Conservation (phyloP, 2,797 vertebrate species). For the Mastacembelus armatus region DNA sequence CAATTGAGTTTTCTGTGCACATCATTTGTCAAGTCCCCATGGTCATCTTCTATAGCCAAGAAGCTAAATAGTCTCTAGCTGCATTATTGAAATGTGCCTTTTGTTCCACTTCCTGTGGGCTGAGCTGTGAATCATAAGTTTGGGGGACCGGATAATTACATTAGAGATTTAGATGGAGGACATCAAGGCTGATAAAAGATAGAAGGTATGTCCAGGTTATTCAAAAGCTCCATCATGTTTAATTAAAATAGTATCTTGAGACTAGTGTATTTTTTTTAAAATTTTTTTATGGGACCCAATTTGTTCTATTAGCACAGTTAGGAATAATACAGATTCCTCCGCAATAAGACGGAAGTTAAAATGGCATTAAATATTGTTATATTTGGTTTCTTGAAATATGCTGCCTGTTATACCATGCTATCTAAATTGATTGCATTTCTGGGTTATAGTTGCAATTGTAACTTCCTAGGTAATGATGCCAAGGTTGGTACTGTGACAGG, state of each 20-base stretch:
- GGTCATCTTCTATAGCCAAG: slow-evolving; percentile 46
- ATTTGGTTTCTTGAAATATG: not conserved
- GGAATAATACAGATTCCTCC: not conserved
- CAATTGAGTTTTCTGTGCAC: slow-evolving; percentile 55
- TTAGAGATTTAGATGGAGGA: slow-evolving; percentile 9
- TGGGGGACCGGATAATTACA: slow-evolving; percentile 28
- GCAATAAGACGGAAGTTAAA: not conserved
- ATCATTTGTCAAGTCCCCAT: slow-evolving; percentile 42
- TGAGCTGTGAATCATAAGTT: slow-evolving; percentile 36
- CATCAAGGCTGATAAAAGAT: slow-evolving; percentile 23
- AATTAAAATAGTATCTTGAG: slow-evolving; percentile 12
- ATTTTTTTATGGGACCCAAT: too few relatives aligned
- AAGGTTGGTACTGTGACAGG: slow-evolving; percentile 19
- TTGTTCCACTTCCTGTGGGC: slow-evolving; percentile 38
- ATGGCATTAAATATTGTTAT: not conserved
- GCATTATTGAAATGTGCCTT: slow-evolving; percentile 55
- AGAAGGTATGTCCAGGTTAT: slow-evolving; percentile 1
- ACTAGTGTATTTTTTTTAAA: slow-evolving; percentile 11
- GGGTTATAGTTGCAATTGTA: not conserved
- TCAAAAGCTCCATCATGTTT: slow-evolving; percentile 10
- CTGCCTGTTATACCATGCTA: slow-evolving; percentile 4
- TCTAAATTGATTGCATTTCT: slow-evolving; percentile 9
- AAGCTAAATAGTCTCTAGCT: slow-evolving; percentile 52
- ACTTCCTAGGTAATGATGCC: slow-evolving; percentile 21
- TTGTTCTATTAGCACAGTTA: not conserved